These are phyloP conservation scores for Buceros bicornis DNA, from an alignment of 2,797 vertebrate species.

Conservation along the genomic window DNA sequence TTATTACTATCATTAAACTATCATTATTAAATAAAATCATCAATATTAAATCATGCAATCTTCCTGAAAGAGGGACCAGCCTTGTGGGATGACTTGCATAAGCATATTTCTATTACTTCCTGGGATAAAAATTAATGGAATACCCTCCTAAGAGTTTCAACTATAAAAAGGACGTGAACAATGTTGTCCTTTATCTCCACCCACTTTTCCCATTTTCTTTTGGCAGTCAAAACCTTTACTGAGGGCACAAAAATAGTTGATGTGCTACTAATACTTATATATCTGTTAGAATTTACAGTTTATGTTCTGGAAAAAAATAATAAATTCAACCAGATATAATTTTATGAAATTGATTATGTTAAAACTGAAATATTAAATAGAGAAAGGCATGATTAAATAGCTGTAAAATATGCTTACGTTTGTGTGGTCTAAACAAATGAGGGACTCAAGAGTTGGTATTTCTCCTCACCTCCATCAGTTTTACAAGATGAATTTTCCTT, in stretches of 20 bases:
- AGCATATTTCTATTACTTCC: background rate
- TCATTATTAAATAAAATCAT: background rate
- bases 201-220: background rate
- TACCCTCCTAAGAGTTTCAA: background rate
- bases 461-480: conserved; percentile 12
- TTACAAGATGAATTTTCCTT: conserved; percentile 38
- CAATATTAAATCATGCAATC: background rate
- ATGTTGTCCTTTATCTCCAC: background rate
- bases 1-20: background rate
- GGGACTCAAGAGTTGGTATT: background rate
- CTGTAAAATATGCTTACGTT: background rate
- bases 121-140: background rate
- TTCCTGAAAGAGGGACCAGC: background rate
- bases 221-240: background rate
- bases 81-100: background rate
- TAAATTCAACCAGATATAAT: background rate
- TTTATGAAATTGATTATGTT: background rate
- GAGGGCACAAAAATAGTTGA: background rate
- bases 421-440: conserved; percentile 58
- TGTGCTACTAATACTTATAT: background rate
- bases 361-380: background rate
- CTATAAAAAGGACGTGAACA: background rate
- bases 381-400: background rate
- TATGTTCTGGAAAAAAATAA: background rate
- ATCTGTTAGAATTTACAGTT: background rate